A percentile compares a stretch with the other conserved stretches of the same genome.
Conservation (phyloP, 2,888 invertebrate genomes). For the Drosophila falleni region DNA sequence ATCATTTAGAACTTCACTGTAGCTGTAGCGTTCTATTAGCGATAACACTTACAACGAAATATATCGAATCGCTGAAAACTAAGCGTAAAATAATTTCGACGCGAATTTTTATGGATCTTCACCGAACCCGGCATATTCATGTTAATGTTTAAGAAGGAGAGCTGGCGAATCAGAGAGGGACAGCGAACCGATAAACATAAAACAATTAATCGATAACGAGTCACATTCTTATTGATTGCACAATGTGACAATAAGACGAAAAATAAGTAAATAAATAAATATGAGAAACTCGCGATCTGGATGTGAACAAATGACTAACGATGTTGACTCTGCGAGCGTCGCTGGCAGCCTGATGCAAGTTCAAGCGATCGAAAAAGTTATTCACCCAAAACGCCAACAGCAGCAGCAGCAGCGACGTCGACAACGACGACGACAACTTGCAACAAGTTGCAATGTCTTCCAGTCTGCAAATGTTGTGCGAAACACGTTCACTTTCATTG, state of each 20-base stretch:
- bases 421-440: constrained; percentile 30
- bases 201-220: constrained; percentile 2
- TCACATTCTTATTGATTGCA: constrained; percentile 39
- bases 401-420: constrained; percentile 16
- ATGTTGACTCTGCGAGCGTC: constrained; percentile 68
- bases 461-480: constrained; percentile 29
- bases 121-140: constrained; percentile 76
- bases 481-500: constrained; percentile 80
- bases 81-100: constrained; percentile 81
- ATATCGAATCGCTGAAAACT: constrained; percentile 82
- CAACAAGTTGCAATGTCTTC: constrained; percentile 23
- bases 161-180: background rate
- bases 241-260: background rate
- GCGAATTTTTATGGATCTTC: constrained; percentile 77
- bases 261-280: background rate
- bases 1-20: background rate
- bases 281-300: background rate
- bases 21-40: background rate
- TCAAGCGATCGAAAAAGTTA: constrained; percentile 69
- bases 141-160: background rate
- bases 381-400: constrained; percentile 71
- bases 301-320: constrained; percentile 54
- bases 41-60: constrained; percentile 80
- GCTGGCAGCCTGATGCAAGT: constrained; percentile 71
- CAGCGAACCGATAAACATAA: constrained; percentile 13